Evolutionary conservation across 2,113 vertebrate genomes (phyloP).

Genomic region (Mungos mungo): DNA sequence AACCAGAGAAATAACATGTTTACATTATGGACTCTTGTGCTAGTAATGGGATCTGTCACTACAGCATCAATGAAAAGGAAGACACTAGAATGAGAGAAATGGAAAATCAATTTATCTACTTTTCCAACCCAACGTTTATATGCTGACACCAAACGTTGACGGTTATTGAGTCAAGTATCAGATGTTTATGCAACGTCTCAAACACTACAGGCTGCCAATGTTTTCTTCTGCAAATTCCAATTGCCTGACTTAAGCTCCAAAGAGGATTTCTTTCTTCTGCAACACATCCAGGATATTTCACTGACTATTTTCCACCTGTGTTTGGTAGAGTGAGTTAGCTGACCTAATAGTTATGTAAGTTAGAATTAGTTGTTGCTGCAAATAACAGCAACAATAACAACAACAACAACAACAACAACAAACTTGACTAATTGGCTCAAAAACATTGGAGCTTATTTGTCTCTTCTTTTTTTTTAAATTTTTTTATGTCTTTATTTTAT

Average conservation of each 20-base stretch:
- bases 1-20: conserved; percentile 58
- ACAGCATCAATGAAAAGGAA: conserved; percentile 1
- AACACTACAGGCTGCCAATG: conserved; percentile 66
- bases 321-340: neutral
- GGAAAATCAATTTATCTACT: conserved; percentile 76
- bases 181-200: conserved; percentile 76
- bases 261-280: neutral
- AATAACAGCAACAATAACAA: neutral
- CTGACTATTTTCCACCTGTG: neutral
- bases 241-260: conserved; percentile 58
- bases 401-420: neutral
- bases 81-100: conserved; percentile 31
- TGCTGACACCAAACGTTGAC: conserved; percentile 59
- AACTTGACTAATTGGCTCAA: neutral
- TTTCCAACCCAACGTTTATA: conserved; percentile 74
- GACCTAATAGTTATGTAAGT: neutral
- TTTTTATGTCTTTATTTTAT: no score
- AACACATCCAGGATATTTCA: neutral
- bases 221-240: conserved; percentile 63
- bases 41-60: neutral
- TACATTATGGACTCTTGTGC: conserved; percentile 37
- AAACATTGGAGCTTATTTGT: neutral
- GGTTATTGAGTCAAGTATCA: conserved; percentile 77
- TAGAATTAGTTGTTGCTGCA: neutral
- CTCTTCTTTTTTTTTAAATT: neutral